Evolutionary conservation across 2,113 vertebrate genomes (phyloP), one percentile per base, ranked within the genome.

Genomic region (Lasiurus cinereus): DNA sequence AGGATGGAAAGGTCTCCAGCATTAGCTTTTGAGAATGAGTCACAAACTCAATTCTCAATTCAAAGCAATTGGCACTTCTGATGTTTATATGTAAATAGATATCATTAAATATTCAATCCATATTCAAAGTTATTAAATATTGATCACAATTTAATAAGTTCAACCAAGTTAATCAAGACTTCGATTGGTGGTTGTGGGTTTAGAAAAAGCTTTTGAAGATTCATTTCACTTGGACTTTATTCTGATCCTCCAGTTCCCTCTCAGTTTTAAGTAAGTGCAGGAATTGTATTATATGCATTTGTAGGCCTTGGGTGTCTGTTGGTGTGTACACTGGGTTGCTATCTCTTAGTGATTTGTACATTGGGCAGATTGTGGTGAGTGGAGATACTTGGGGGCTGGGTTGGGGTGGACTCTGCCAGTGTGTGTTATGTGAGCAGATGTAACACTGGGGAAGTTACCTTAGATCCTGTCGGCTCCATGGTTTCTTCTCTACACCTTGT

Each of bases 71-170:
- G 89, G 96, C 94, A 94, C 36, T 82, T 97, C 97, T 96, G 96
- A 98, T 66, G 87, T 96, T 96, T 97, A 94, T 95, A 82, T 83
- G 56, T 94, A 98, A 98, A 97, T 86, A 96, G 66, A 86, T 89
- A 90, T 87, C 96, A 87, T 97, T 97, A 93, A 97, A 97, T 95
- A 98, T 98, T 98, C 96, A 95, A 97, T 98, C 97, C 76, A 95
- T 97, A 97, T 97, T 97, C 93, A 97, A 97, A 98, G 97, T 74
- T 97, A 97, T 98, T 98, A 98, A 98, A 98, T 98, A 98, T 97
- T 98, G 97, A 97, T 95, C 94, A 96, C 72, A 69, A 98, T 97
- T 97, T 98, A 97, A 98, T 98, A 98, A 97, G 97, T 94, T 97
- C 92, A 97, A 94, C 77, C 91, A 0, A 4, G 84, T 96, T 96